A percentile compares a stretch with the other conserved stretches of the same genome.
Conservation (phyloP, 2,888 invertebrate genomes). For the Drosophila anomelani region DNA sequence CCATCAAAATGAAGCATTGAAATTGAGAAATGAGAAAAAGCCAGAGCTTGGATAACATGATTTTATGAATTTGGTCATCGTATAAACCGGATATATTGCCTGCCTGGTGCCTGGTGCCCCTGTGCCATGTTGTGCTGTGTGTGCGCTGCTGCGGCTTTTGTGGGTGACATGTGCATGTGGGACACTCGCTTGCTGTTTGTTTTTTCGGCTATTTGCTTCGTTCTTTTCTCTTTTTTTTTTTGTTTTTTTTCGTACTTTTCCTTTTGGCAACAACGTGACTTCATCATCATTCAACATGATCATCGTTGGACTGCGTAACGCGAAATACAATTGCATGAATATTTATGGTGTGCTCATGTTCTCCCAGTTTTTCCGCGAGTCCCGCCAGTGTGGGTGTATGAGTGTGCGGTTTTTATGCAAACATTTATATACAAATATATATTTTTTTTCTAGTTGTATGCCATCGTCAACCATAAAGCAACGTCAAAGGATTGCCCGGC, state of each 20-base stretch:
- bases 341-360: slow-evolving; percentile 43
- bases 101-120: no score
- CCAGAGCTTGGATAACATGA: background rate
- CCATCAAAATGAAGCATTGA: no score
- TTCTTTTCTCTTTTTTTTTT: background rate
- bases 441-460: background rate
- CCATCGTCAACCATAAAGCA: slow-evolving; percentile 31
- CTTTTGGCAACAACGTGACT: slow-evolving; percentile 62
- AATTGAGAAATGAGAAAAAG: background rate
- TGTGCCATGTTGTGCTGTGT: background rate
- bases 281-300: slow-evolving; percentile 50
- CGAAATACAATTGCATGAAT: slow-evolving; percentile 51
- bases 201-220: slow-evolving; percentile 38
- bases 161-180: slow-evolving; percentile 68
- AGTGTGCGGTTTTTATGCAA: slow-evolving; percentile 23
- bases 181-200: slow-evolving; percentile 34
- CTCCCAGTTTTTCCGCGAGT: background rate
- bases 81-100: slow-evolving; percentile 15
- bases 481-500: slow-evolving; percentile 74
- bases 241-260: slow-evolving; percentile 7
- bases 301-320: slow-evolving; percentile 35
- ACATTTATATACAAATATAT: background rate
- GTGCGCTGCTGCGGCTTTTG: slow-evolving; percentile 26
- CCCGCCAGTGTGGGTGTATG: background rate
- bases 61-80: background rate